Evolutionary conservation across 2,888 invertebrate species (phyloP).

Genomic region (Calameuta filiformis): DNA sequence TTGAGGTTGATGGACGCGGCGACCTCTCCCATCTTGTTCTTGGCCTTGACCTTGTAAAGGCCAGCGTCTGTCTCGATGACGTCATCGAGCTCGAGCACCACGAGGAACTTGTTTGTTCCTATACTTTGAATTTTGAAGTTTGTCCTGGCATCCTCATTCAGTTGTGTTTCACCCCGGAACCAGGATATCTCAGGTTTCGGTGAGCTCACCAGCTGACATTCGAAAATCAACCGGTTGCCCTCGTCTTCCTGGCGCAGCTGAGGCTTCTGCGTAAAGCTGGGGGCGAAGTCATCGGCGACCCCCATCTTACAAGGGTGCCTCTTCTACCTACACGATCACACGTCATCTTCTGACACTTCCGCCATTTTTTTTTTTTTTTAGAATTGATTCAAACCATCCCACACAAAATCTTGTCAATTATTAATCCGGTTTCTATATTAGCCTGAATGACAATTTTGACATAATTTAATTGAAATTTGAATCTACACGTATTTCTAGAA

Average conservation of each 20-base stretch:
- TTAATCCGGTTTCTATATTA: neutral
- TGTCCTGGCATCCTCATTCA: slow-evolving; percentile 86
- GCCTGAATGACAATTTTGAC: neutral
- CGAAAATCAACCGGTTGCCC: slow-evolving; percentile 94
- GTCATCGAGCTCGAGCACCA: slow-evolving; percentile 93
- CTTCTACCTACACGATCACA: slow-evolving; percentile 15
- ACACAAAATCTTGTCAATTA: slow-evolving; percentile 3
- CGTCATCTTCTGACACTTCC: neutral
- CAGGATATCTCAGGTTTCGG: slow-evolving; percentile 93
- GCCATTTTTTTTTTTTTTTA: neutral
- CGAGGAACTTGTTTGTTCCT: slow-evolving; percentile 87
- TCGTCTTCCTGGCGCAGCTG: slow-evolving; percentile 96
- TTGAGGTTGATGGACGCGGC: slow-evolving; percentile 97
- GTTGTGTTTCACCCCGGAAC: slow-evolving; percentile 89
- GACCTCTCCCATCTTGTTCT: slow-evolving; percentile 97
- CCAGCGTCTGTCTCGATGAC: slow-evolving; percentile 96
- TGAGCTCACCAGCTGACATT: slow-evolving; percentile 88
- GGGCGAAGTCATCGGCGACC: slow-evolving; percentile 94
- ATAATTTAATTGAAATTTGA: too few species aligned
- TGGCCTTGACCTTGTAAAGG: slow-evolving; percentile 96
- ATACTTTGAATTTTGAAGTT: slow-evolving; percentile 90
- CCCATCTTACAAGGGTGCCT: slow-evolving; percentile 71
- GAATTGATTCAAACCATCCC: slow-evolving; percentile 10
- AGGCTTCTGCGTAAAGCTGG: slow-evolving; percentile 98
- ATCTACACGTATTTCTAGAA: too few species aligned